Evolutionary conservation across 2,113 vertebrate genomes (phyloP).

Genomic region (Narcine bancroftii): DNA sequence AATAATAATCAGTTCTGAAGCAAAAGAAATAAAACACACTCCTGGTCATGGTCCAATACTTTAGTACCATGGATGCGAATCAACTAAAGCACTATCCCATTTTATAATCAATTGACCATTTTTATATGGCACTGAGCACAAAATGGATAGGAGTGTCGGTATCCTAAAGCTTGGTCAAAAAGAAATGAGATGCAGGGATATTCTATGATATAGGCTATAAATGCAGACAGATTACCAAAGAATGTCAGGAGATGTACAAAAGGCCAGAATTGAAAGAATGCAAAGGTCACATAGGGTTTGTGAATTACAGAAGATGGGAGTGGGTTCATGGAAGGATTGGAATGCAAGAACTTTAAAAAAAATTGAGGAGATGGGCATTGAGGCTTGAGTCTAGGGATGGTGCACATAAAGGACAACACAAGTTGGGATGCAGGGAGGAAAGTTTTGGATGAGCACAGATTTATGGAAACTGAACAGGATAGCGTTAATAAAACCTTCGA

Average conservation of each 20-base stretch:
- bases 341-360: not conserved
- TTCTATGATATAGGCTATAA: not conserved
- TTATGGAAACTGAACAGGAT: not conserved
- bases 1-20: not conserved
- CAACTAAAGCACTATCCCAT: too few species aligned
- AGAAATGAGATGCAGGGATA: too few species aligned
- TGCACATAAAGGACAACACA: not conserved
- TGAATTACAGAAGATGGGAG: not conserved
- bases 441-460: not conserved
- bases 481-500: not conserved
- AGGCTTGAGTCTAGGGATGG: not conserved
- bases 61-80: too few species aligned
- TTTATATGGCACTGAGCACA: too few species aligned
- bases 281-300: not conserved
- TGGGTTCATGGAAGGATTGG: not conserved
- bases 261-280: not conserved
- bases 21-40: too few species aligned
- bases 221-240: not conserved
- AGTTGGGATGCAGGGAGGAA: not conserved
- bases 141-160: too few species aligned
- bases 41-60: too few species aligned
- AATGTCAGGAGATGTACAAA: not conserved
- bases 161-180: too few species aligned
- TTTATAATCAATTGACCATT: too few species aligned
- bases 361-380: not conserved